phyloP scores from a whole-genome alignment of 2,113 vertebrate species.

The Epinephelus cyanopodus region DNA sequence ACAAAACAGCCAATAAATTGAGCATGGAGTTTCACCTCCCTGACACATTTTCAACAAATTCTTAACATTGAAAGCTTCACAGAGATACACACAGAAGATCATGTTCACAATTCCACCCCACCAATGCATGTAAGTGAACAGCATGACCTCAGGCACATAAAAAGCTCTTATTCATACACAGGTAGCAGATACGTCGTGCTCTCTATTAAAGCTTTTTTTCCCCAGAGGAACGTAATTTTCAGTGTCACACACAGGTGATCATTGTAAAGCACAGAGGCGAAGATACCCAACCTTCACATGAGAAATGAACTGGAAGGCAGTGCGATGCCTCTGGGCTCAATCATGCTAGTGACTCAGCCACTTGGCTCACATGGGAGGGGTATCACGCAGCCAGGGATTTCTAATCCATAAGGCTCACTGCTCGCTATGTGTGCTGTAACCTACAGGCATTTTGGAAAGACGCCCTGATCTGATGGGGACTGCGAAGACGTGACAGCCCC shows the following conservation, averaged over 20 bases:
- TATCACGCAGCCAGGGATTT: slow-evolving; percentile 56
- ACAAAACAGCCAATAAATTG: background rate
- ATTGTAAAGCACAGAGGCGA: slow-evolving; percentile 22
- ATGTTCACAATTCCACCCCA: background rate
- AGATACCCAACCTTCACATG: slow-evolving; percentile 49
- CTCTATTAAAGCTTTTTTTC: slow-evolving; percentile 19
- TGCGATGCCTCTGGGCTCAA: slow-evolving; percentile 53
- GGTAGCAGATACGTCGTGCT: slow-evolving; percentile 13
- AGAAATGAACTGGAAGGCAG: slow-evolving; percentile 62
- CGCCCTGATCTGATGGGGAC: slow-evolving; percentile 45
- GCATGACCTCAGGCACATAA: background rate
- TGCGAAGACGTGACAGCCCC: slow-evolving; percentile 42
- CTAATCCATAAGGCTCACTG: slow-evolving; percentile 60
- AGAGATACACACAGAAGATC: background rate
- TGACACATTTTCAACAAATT: background rate
- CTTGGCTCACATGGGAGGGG: slow-evolving; percentile 49
- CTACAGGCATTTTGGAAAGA: slow-evolving; percentile 44
- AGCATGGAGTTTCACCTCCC: background rate
- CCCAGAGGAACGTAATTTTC: slow-evolving; percentile 46
- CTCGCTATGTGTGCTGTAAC: slow-evolving; percentile 53
- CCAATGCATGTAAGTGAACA: background rate
- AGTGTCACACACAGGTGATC: slow-evolving; percentile 48
- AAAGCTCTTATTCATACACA: slow-evolving; percentile 2
- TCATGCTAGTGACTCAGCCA: slow-evolving; percentile 54
- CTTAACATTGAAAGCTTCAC: background rate